Conservation (phyloP, 2,888 invertebrate genomes). For the Patella depressa region DNA sequence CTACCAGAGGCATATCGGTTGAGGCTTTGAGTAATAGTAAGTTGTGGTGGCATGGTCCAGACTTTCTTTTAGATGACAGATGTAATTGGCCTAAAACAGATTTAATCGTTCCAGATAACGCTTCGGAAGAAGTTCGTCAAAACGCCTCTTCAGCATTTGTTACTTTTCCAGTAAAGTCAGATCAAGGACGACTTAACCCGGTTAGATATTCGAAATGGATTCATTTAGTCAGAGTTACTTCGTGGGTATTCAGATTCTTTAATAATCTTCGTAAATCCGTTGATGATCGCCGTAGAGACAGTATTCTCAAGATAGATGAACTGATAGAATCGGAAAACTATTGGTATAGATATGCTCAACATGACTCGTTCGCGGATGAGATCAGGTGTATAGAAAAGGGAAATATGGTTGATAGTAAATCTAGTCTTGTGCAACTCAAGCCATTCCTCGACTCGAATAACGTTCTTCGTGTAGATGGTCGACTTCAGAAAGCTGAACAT, state of each 20-base stretch:
- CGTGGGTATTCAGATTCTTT: background rate
- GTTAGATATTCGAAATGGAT: background rate
- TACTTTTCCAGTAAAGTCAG: background rate
- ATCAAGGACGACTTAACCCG: background rate
- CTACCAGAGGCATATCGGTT: background rate
- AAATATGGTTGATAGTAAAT: background rate
- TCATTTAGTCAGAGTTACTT: background rate
- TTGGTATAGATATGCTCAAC: background rate
- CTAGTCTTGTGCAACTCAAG: background rate
- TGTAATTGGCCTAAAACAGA: background rate
- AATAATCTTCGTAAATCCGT: background rate
- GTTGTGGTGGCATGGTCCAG: background rate
- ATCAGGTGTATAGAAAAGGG: background rate
- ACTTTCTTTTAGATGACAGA: background rate
- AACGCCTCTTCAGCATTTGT: background rate
- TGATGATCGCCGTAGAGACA: too few relatives aligned
- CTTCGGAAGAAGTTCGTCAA: background rate
- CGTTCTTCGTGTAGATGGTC: conserved; percentile 15
- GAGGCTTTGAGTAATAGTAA: background rate
- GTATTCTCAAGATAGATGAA: too few relatives aligned
- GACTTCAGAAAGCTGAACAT: conserved; percentile 18
- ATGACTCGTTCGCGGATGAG: background rate
- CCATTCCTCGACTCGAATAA: background rate
- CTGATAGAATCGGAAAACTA: background rate
- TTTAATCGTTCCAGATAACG: too few relatives aligned